phyloP scores from a whole-genome alignment of 2,797 vertebrate genomes.

The Meda fulgida region DNA sequence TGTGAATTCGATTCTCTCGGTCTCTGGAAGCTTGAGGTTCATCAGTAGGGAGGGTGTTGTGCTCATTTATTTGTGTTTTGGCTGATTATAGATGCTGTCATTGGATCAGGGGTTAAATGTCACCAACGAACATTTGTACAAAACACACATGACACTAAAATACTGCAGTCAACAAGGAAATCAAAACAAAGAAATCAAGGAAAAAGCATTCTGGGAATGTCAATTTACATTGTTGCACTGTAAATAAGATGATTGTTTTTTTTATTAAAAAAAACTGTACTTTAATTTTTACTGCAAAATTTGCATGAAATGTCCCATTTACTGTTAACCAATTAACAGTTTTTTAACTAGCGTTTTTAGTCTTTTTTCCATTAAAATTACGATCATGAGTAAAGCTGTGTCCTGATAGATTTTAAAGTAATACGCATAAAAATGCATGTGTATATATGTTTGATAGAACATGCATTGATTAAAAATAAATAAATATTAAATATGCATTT shows the following conservation, averaged over 20 bases:
- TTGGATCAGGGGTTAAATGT: constrained; percentile 35
- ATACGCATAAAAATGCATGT: neutral
- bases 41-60: constrained; percentile 49
- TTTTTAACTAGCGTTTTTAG: neutral
- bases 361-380: neutral
- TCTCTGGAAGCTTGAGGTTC: constrained; percentile 60
- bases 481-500: neutral
- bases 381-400: neutral
- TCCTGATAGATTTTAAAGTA: neutral
- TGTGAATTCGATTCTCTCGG: constrained; percentile 29
- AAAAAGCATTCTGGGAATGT: neutral
- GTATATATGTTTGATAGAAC: neutral
- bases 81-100: neutral
- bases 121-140: neutral
- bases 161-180: neutral
- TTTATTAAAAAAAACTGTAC: neutral
- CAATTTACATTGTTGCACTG: neutral
- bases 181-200: neutral
- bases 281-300: neutral
- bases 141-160: neutral
- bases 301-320: neutral
- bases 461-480: too few species aligned
- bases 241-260: neutral
- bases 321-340: neutral
- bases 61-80: constrained; percentile 31